Evolutionary conservation across 2,113 vertebrate genomes (phyloP).

Genomic region (Clupea harengus): DNA sequence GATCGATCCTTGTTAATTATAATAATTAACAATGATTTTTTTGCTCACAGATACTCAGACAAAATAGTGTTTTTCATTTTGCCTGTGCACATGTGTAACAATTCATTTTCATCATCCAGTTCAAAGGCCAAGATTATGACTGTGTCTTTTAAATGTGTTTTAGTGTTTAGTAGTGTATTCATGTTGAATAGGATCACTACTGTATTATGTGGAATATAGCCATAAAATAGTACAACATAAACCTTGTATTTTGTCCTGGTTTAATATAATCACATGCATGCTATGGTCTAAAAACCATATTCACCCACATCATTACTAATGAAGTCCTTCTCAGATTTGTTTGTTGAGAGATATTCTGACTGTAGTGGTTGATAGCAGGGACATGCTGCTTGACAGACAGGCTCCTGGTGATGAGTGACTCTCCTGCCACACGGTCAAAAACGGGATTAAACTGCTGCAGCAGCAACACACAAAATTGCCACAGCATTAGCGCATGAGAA

Average conservation of each 20-base stretch:
- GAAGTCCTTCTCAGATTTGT: background rate
- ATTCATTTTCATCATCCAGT: background rate
- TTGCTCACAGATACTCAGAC: no score
- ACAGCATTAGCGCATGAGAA: background rate
- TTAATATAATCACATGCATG: background rate
- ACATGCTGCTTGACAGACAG: no score
- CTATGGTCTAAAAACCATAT: background rate
- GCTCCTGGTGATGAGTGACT: no score
- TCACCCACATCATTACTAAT: background rate
- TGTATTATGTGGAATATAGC: no score
- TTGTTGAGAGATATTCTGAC: background rate
- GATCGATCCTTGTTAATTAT: background rate
- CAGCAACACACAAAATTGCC: constrained; percentile 27
- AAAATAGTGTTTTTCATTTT: no score
- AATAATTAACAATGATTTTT: no score
- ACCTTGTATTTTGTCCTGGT: background rate
- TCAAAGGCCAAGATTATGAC: background rate
- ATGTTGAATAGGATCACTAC: no score
- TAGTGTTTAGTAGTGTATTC: no score
- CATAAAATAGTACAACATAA: background rate
- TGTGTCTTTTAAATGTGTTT: no score
- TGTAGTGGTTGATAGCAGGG: background rate
- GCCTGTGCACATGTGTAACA: background rate
- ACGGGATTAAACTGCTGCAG: background rate
- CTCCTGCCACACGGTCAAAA: no score